Evolutionary conservation across 2,113 vertebrate genomes (phyloP), one percentile per base, ranked within the genome.

Genomic region (Athene cunicularia): DNA sequence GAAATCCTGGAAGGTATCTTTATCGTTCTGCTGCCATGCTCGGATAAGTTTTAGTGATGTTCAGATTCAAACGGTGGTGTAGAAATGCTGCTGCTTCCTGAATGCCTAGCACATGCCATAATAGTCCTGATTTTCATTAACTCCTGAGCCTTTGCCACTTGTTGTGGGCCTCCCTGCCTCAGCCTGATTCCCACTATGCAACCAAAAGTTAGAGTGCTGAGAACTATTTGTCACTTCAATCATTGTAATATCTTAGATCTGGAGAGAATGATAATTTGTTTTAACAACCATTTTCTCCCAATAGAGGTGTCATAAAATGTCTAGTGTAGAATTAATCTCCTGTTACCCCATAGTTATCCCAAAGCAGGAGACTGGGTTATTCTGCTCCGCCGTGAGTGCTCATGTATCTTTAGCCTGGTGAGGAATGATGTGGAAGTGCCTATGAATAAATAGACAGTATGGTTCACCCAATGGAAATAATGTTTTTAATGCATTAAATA

Each of bases 1-100:
- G 30, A 83, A 93, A 59, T 86, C 84, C 89, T 95, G 81, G 84
- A 90, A 90, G 84, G 53, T 95, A 60, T 66, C 56, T 85, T 8
- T 67, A 49, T 89, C 13, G 0, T 95, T 89, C 41, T 70, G 43
- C 43, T 1, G 1, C 49, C 64, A 26, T 49, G 26, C 49, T 84
- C 67, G 74, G 43, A 20, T 64, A 56, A 49, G n/a, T 87, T 73
- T n/a, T 85, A 35, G 45, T 35, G 66, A 50, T 86, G 43, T 50
- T 76, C 2, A 0, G 49, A n/a, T 86, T 73, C 21, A 8, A 67
- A n/a, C 3, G 2, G 41, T 41, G 50, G 12, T 73, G 86, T 55
- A 66, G 67, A 74, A 94, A n/a, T 73, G n/a, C 14, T 52, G 32
- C 77, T 94, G 50, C 53, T 53, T 80, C 52, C 55, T 3, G 1